phyloP scores from a whole-genome alignment of 2,888 invertebrate species.

The Nemapogon koenigi region DNA sequence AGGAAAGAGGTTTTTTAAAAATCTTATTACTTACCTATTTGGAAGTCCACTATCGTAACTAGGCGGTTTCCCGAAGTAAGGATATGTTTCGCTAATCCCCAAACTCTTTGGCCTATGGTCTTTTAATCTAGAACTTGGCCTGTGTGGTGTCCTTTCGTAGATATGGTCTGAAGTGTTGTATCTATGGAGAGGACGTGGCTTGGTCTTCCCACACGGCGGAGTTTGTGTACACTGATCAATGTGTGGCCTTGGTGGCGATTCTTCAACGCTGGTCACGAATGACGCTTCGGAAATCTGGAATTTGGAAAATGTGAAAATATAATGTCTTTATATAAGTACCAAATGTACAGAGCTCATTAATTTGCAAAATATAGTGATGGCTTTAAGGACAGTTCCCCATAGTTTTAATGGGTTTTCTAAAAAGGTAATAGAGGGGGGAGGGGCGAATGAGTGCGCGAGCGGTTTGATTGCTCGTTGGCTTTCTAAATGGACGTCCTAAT shows the following conservation, averaged over 20 bases:
- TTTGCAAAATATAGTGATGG: too few species aligned
- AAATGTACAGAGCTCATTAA: too few species aligned
- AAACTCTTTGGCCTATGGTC: conserved; percentile 34
- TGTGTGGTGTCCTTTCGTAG: conserved; percentile 33
- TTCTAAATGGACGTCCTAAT: too few species aligned
- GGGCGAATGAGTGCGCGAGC: too few species aligned
- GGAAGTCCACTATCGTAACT: conserved; percentile 40
- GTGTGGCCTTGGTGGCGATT: conserved; percentile 26
- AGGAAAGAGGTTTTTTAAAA: too few species aligned
- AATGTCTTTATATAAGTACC: too few species aligned
- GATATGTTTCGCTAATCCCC: conserved; percentile 46
- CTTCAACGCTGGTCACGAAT: conserved; percentile 55
- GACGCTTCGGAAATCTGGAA: conserved; percentile 54
- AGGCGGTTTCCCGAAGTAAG: conserved; percentile 42
- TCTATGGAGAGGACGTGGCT: conserved; percentile 58
- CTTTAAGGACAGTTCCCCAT: too few species aligned
- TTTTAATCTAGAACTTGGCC: conserved; percentile 26
- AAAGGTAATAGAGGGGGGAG: too few species aligned
- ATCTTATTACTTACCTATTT: conserved; percentile 35
- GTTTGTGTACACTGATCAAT: conserved; percentile 57
- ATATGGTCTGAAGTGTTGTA: conserved; percentile 60
- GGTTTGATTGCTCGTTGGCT: too few species aligned
- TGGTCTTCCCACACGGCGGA: conserved; percentile 46
- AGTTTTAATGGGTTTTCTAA: too few species aligned
- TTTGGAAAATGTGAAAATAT: conserved; percentile 1